Percentiles rank a stretch among this genome's conserved stretches.
Evolutionary conservation across 2,113 vertebrate species (phyloP).

Genomic region (Tricholaema leucomelas): DNA sequence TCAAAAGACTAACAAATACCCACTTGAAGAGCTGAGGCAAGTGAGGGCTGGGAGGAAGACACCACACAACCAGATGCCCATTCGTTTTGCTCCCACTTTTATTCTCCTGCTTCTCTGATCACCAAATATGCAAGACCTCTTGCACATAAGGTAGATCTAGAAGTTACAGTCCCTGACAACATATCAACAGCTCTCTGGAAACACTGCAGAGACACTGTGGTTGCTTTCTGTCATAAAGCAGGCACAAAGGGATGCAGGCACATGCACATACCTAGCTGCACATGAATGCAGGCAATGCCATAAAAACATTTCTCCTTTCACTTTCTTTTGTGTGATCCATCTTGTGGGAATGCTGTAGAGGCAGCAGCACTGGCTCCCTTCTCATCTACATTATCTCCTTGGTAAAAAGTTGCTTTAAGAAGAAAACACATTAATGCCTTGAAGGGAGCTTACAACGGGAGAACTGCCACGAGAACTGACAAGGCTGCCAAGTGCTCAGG

Average conservation of each 20-base stretch:
- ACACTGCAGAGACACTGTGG: accelerated
- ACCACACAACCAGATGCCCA: not conserved
- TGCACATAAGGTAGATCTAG: not conserved
- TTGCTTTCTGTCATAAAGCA: not conserved
- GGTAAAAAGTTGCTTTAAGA: not conserved
- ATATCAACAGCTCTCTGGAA: slow-evolving; percentile 6
- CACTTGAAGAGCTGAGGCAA: not conserved
- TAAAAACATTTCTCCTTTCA: not conserved
- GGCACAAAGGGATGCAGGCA: not conserved
- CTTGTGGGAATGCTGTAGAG: not conserved
- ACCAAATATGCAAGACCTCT: not conserved
- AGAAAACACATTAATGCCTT: not conserved
- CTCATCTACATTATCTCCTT: not conserved
- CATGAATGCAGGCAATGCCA: not conserved
- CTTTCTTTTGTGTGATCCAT: not conserved
- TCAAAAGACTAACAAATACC: not conserved
- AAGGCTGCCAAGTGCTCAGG: not conserved
- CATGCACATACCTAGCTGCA: not conserved
- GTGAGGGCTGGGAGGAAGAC: not conserved
- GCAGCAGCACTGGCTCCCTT: not conserved
- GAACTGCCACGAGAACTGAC: not conserved
- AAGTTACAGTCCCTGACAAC: not conserved
- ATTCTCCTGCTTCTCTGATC: not conserved
- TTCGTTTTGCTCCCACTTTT: not conserved
- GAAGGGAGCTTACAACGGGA: not conserved